Conservation (phyloP, 2,113 vertebrate species). For the Melanostigma gelatinosum region DNA sequence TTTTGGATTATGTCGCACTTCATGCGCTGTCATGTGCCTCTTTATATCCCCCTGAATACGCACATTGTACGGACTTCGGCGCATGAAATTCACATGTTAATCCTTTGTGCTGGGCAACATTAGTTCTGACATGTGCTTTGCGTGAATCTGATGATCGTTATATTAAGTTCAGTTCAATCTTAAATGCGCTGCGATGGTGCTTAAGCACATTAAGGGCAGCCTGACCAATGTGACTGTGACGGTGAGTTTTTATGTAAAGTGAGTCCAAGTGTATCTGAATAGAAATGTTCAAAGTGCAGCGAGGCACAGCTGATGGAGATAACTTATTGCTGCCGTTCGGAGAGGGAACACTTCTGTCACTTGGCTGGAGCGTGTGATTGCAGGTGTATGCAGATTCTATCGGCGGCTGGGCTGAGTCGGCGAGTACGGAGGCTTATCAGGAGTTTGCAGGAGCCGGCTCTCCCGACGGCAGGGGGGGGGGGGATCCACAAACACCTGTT, state of each 20-base stretch:
- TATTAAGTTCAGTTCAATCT: slow-evolving; percentile 44
- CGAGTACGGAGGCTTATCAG: slow-evolving; percentile 68
- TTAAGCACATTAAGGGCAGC: slow-evolving; percentile 47
- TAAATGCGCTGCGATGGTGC: slow-evolving; percentile 23
- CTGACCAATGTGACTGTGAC: slow-evolving; percentile 30
- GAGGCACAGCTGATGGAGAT: slow-evolving; percentile 63
- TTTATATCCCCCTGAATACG: slow-evolving; percentile 31
- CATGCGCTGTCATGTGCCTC: slow-evolving; percentile 54
- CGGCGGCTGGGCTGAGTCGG: slow-evolving; percentile 18
- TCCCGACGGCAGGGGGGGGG: slow-evolving; percentile 1
- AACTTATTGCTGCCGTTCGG: slow-evolving; percentile 50
- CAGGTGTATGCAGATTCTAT: slow-evolving; percentile 75
- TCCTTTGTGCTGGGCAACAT: slow-evolving; percentile 31
- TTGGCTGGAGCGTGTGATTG: slow-evolving; percentile 63
- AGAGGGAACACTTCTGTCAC: slow-evolving; percentile 66
- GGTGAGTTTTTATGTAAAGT: slow-evolving; percentile 47
- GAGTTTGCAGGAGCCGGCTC: slow-evolving; percentile 61
- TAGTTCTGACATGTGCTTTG: slow-evolving; percentile 33
- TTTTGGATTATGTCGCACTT: slow-evolving; percentile 39
- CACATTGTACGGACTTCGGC: slow-evolving; percentile 35
- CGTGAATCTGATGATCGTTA: slow-evolving; percentile 48
- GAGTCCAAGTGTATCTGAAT: slow-evolving; percentile 64
- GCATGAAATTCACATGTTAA: slow-evolving; percentile 54
- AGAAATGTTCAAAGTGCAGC: slow-evolving; percentile 60
- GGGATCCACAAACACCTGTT: slow-evolving; percentile 71